phyloP scores from a whole-genome alignment of 2,113 vertebrate genomes.

The Edolisoma coerulescens region DNA sequence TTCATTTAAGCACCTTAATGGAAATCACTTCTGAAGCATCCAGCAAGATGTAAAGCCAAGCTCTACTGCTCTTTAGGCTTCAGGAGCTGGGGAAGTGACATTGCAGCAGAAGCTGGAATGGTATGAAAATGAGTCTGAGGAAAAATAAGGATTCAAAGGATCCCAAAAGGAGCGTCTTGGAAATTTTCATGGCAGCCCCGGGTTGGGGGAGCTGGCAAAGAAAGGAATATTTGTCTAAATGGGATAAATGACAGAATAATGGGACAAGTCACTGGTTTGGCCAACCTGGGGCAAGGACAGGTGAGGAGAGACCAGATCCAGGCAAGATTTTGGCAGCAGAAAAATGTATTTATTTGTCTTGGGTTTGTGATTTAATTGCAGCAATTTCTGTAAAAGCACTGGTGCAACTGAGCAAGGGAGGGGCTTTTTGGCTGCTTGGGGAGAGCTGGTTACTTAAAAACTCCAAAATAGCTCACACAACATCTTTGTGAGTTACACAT shows the following conservation, averaged over 20 bases:
- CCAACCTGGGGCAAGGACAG: neutral
- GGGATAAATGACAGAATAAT: neutral
- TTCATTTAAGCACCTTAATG: neutral
- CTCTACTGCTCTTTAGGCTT: neutral
- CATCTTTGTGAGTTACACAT: neutral
- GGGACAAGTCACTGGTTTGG: neutral
- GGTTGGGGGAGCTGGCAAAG: neutral
- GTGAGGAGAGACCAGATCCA: neutral
- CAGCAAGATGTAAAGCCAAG: neutral
- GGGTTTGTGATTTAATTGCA: neutral
- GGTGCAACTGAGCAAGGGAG: accelerated
- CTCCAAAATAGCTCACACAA: neutral
- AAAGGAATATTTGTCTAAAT: neutral
- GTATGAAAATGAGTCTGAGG: neutral
- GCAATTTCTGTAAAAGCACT: neutral
- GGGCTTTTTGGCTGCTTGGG: accelerated
- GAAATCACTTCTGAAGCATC: neutral
- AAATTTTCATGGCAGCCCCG: accelerated
- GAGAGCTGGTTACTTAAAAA: neutral
- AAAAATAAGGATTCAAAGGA: neutral
- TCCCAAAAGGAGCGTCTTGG: neutral
- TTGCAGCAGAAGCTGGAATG: neutral
- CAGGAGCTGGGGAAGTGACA: neutral
- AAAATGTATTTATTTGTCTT: neutral
- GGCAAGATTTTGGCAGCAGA: neutral